Percentiles rank a stretch among this genome's conserved stretches.
Conservation (phyloP, 92 coral and sea anemone genomes). For the Phymanthus crucifer region DNA sequence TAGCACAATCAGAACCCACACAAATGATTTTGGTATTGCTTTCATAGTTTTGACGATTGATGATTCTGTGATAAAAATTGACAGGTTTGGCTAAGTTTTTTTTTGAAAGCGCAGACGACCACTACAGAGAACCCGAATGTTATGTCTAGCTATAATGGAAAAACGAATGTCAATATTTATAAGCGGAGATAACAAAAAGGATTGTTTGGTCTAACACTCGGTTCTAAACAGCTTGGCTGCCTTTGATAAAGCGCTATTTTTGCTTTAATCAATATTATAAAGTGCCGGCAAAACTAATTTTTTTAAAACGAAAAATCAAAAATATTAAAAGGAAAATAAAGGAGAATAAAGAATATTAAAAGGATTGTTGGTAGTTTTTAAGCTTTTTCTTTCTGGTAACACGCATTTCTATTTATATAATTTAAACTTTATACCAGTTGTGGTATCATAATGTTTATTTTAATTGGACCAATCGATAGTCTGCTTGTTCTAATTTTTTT, state of each 20-base stretch:
- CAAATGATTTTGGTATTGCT: constrained; percentile 5
- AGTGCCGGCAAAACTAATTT: not conserved
- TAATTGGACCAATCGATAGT: not conserved
- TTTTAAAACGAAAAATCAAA: not conserved
- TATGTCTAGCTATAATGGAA: constrained; percentile 43
- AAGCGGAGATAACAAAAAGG: constrained; percentile 10
- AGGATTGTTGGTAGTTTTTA: not conserved
- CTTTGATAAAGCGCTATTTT: constrained; percentile 13
- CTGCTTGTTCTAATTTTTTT: not conserved
- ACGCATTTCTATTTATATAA: not conserved
- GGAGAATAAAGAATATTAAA: not conserved
- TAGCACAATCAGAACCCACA: not conserved
- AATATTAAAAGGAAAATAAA: not conserved
- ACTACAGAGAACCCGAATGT: constrained; percentile 10
- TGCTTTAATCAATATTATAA: constrained; percentile 4
- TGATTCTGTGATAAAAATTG: not conserved
- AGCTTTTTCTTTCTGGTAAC: not conserved
- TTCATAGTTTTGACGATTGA: not conserved
- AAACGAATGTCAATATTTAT: constrained; percentile 25
- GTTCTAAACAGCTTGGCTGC: not conserved
- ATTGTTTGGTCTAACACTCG: constrained; percentile 23
- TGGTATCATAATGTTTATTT: not conserved
- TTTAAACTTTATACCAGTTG: not conserved
- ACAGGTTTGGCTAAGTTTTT: not conserved
- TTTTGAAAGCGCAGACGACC: not conserved